Conservation (phyloP, 2,797 vertebrate species). For the Sebastes cheni region DNA sequence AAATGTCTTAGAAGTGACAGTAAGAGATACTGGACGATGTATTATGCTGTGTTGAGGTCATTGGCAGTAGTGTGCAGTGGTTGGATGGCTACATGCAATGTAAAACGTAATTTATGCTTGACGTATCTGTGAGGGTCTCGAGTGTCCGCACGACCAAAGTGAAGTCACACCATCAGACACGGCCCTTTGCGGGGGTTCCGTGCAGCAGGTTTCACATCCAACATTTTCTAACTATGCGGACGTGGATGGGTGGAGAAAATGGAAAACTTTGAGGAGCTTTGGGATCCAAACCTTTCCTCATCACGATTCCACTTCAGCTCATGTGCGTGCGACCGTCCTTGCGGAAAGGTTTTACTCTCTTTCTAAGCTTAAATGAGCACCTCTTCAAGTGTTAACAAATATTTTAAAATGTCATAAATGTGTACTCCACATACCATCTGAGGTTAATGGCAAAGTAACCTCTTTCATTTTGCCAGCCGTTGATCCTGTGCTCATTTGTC, state of each 20-base stretch:
- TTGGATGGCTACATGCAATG: background rate
- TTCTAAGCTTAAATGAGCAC: slow-evolving; percentile 21
- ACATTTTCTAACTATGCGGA: too few relatives aligned
- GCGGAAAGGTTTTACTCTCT: background rate
- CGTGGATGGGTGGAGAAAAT: too few relatives aligned
- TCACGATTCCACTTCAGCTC: background rate
- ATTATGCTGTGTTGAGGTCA: background rate
- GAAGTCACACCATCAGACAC: too few relatives aligned
- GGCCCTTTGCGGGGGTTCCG: too few relatives aligned
- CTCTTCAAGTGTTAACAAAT: slow-evolving; percentile 40
- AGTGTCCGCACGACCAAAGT: too few relatives aligned
- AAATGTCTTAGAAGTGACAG: background rate
- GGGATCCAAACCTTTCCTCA: too few relatives aligned
- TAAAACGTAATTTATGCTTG: background rate
- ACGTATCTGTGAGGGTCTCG: too few relatives aligned
- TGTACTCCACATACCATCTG: slow-evolving; percentile 10
- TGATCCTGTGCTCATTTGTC: slow-evolving; percentile 42
- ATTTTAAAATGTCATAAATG: slow-evolving; percentile 15
- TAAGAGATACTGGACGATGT: background rate
- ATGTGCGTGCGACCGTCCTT: background rate
- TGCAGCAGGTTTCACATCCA: background rate
- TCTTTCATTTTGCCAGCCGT: slow-evolving; percentile 29
- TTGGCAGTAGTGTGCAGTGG: background rate
- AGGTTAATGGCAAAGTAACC: slow-evolving; percentile 50
- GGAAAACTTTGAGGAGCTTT: too few relatives aligned